These are phyloP conservation scores for Drosophila lowei DNA, from an alignment of 1,140 invertebrate species.

Conservation along the genomic window DNA sequence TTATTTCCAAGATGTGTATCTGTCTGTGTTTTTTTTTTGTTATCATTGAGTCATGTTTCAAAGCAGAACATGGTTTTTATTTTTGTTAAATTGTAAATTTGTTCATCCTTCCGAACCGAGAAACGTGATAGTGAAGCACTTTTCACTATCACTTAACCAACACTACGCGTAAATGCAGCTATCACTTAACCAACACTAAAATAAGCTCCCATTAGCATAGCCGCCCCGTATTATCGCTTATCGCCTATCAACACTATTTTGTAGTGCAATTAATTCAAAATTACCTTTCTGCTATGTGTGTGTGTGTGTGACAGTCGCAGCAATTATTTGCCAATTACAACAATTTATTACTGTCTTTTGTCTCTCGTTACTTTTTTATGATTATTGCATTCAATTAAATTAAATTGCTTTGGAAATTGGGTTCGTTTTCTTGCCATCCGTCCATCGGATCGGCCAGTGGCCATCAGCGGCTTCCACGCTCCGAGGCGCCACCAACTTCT, in stretches of 20 bases:
- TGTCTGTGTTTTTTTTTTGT: neutral
- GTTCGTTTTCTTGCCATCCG: conserved; percentile 45
- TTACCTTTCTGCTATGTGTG: conserved; percentile 26
- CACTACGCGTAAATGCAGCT: too few species aligned
- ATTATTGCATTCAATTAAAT: conserved; percentile 76
- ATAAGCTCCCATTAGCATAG: conserved; percentile 22
- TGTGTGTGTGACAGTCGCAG: conserved; percentile 26
- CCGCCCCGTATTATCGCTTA: neutral
- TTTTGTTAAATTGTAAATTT: conserved; percentile 10
- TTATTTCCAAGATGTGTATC: conserved; percentile 28
- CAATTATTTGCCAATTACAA: conserved; percentile 78
- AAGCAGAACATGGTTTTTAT: conserved; percentile 6
- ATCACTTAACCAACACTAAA: too few species aligned
- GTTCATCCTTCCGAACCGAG: neutral
- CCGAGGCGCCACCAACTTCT: conserved; percentile 20
- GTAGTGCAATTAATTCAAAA: conserved; percentile 35
- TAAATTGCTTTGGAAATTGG: conserved; percentile 77
- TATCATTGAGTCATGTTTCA: conserved; percentile 44
- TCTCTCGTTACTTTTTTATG: conserved; percentile 63
- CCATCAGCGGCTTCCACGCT: conserved; percentile 8
- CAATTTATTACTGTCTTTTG: conserved; percentile 56
- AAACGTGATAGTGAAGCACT: conserved; percentile 7
- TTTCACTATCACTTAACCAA: conserved; percentile 22
- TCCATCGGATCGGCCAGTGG: conserved; percentile 14
- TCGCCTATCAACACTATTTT: conserved; percentile 38